A percentile compares a stretch with the other conserved stretches of the same genome.
These are phyloP conservation scores for Lepidonotus clava DNA, from an alignment of 2,888 invertebrate species.

Conservation along the genomic window DNA sequence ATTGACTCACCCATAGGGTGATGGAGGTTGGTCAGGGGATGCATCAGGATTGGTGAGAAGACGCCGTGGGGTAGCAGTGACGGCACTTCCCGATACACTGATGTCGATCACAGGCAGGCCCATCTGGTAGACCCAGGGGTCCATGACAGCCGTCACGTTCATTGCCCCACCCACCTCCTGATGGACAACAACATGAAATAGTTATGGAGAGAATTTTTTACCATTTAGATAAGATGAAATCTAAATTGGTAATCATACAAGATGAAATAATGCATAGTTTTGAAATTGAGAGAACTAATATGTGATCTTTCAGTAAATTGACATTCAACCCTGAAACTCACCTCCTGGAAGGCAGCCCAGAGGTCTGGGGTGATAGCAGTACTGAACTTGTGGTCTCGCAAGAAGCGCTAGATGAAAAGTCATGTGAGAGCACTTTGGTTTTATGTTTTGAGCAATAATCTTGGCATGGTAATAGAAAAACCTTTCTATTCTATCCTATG, in stretches of 20 bases:
- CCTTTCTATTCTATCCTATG: too few relatives aligned
- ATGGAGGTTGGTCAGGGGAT: slow-evolving; percentile 53
- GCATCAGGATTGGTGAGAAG: slow-evolving; percentile 67
- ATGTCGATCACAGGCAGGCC: slow-evolving; percentile 76
- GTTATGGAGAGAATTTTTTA: not conserved
- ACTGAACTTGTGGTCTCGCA: slow-evolving; percentile 85
- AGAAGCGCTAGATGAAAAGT: too few relatives aligned
- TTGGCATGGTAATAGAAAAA: too few relatives aligned
- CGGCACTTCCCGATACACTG: slow-evolving; percentile 61
- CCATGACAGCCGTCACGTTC: slow-evolving; percentile 76
- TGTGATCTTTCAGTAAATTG: not conserved
- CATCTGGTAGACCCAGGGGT: slow-evolving; percentile 79
- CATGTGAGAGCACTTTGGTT: too few relatives aligned
- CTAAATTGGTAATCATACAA: too few relatives aligned
- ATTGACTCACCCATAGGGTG: slow-evolving; percentile 60
- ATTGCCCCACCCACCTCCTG: slow-evolving; percentile 57
- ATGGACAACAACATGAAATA: not conserved
- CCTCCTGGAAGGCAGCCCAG: slow-evolving; percentile 84
- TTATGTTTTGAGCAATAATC: too few relatives aligned
- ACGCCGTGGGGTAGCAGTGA: slow-evolving; percentile 71
- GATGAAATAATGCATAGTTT: too few relatives aligned
- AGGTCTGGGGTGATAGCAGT: slow-evolving; percentile 92
- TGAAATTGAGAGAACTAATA: too few relatives aligned
- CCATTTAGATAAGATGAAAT: not conserved
- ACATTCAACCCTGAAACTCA: slow-evolving; percentile 54